Conservation (phyloP, 1,140 invertebrate species). For the Cardiocondyla obscurior region DNA sequence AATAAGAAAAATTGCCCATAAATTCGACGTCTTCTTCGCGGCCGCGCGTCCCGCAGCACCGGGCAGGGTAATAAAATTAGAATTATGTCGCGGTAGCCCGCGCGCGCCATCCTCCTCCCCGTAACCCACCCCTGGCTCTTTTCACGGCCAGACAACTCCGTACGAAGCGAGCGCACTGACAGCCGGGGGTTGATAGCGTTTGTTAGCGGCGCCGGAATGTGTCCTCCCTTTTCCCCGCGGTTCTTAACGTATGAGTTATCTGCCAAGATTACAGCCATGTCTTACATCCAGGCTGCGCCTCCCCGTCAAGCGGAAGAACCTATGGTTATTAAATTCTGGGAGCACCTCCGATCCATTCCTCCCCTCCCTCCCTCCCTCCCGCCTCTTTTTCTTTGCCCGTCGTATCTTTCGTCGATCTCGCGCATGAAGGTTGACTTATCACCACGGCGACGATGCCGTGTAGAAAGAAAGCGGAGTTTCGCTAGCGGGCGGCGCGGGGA, state of each 20-base stretch:
- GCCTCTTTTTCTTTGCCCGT: background rate
- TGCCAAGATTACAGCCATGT: constrained; percentile 82
- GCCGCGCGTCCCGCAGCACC: constrained; percentile 62
- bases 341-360: constrained; percentile 57
- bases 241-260: constrained; percentile 82
- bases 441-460: constrained; percentile 31
- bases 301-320: constrained; percentile 61
- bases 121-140: background rate
- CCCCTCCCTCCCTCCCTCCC: background rate
- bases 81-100: constrained; percentile 78
- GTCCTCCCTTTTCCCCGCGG: constrained; percentile 66
- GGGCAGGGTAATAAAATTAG: constrained; percentile 82
- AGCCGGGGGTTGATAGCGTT: constrained; percentile 69
- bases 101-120: background rate
- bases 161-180: constrained; percentile 37
- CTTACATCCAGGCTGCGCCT: constrained; percentile 65
- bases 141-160: constrained; percentile 28
- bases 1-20: constrained; percentile 84
- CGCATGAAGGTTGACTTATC: constrained; percentile 76
- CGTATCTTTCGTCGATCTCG: constrained; percentile 47
- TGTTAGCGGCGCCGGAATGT: constrained; percentile 82
- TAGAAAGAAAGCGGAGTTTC: constrained; percentile 52
- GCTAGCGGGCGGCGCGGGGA: constrained; percentile 12
- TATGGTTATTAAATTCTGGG: constrained; percentile 83
- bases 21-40: constrained; percentile 76